A percentile compares a stretch with the other conserved stretches of the same genome.
These are phyloP conservation scores for Coleophora flavipennella DNA, from an alignment of 2,888 invertebrate genomes.

Conservation along the genomic window DNA sequence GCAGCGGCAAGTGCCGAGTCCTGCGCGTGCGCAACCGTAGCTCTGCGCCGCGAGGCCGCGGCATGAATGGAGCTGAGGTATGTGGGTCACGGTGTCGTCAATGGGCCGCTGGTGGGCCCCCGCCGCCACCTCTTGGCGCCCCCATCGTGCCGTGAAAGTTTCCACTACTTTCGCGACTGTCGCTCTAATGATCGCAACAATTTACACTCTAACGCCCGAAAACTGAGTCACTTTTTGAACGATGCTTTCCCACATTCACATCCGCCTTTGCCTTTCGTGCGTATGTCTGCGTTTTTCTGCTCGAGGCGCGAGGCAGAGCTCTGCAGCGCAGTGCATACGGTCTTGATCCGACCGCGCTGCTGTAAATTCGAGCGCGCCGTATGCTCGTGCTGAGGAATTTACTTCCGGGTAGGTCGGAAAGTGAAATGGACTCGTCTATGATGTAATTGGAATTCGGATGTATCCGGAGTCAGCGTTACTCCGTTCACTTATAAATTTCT, in stretches of 20 bases:
- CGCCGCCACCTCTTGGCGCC: slow-evolving; percentile 58
- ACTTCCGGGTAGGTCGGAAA: slow-evolving; percentile 73
- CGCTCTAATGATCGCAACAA: slow-evolving; percentile 37
- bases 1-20: slow-evolving; percentile 45
- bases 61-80: slow-evolving; percentile 69
- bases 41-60: slow-evolving; percentile 44
- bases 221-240: slow-evolving; percentile 57
- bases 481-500: slow-evolving; percentile 67
- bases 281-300: slow-evolving; percentile 49
- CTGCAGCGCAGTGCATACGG: slow-evolving; percentile 33
- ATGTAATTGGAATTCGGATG: slow-evolving; percentile 73
- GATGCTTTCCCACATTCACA: slow-evolving; percentile 52
- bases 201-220: slow-evolving; percentile 55
- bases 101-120: slow-evolving; percentile 61
- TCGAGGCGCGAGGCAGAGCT: slow-evolving; percentile 26
- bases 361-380: slow-evolving; percentile 58
- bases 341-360: slow-evolving; percentile 30
- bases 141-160: slow-evolving; percentile 68
- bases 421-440: slow-evolving; percentile 72
- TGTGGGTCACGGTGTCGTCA: slow-evolving; percentile 72
- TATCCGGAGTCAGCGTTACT: slow-evolving; percentile 68
- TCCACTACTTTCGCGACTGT: slow-evolving; percentile 69
- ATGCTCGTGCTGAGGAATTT: slow-evolving; percentile 71
- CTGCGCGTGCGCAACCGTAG: slow-evolving; percentile 39
- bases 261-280: slow-evolving; percentile 64